Conservation (phyloP, 1,140 invertebrate genomes). For the Glomeris maerens region DNA sequence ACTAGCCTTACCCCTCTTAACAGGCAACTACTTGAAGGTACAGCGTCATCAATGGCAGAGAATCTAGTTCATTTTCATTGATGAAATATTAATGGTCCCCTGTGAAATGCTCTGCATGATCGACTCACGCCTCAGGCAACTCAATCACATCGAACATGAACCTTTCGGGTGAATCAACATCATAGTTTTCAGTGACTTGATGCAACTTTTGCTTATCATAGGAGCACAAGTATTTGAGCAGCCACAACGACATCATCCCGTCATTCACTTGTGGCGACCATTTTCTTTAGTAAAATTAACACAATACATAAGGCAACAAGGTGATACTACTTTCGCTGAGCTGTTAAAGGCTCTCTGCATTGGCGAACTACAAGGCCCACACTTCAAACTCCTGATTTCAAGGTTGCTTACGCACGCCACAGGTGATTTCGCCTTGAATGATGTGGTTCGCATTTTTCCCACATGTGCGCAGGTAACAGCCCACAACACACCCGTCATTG, state of each 20-base stretch:
- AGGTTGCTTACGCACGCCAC: conserved; percentile 8
- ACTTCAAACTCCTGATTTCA: conserved; percentile 12
- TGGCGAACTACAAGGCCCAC: conserved; percentile 13
- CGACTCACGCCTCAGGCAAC: neutral
- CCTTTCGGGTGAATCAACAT: neutral
- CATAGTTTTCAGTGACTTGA: neutral
- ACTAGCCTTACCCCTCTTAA: too few species aligned
- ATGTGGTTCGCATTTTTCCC: conserved; percentile 14
- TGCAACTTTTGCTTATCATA: conserved; percentile 24
- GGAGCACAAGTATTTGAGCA: conserved; percentile 26
- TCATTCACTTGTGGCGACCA: conserved; percentile 25
- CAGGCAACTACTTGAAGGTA: conserved; percentile 25
- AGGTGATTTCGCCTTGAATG: conserved; percentile 9
- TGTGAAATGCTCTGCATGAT: conserved; percentile 15
- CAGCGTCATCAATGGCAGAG: conserved; percentile 24
- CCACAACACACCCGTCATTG: conserved; percentile 13
- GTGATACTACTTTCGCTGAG: conserved; percentile 13
- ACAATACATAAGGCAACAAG: conserved; percentile 26
- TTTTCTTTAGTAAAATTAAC: conserved; percentile 25
- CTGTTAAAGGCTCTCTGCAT: conserved; percentile 16
- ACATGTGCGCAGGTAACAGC: conserved; percentile 9
- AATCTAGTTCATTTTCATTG: too few species aligned
- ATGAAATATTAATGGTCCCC: too few species aligned
- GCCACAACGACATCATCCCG: conserved; percentile 21
- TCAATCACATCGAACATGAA: neutral